Evolutionary conservation across 2,113 vertebrate genomes (phyloP), one percentile per base, ranked within the genome.

Genomic region (Hippopotamus amphibius): DNA sequence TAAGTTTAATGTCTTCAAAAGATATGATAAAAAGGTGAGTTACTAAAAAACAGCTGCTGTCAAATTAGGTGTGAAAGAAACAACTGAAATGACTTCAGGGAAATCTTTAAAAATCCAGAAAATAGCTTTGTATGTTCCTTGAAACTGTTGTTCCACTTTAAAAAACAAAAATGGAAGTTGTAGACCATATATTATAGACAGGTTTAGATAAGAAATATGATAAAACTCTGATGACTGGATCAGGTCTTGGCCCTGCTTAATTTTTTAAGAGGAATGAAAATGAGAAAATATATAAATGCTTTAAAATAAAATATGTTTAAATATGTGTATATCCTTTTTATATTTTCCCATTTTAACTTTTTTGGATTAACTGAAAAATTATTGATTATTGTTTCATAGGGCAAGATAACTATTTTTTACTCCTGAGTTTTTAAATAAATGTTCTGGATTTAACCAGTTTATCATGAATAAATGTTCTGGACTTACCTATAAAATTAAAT

Each of bases 401-500:
- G 72, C 53, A 84, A 88, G 22, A 30, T 24, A 89, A 59, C 26
- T 26, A 86, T 50, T 72, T 43, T n/a, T 26, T 46, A 74, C 4
- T 50, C 33, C 41, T 14, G 19, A 81, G 28, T 74, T 91, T 94
- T 90, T 57, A 85, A 94, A 90, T 80, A 53, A 90, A 95, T 53
- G 16, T 21, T 76, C 57, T 81, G 8, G 22, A 96, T 69, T 94
- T 91, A 48, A 69, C 26, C 43, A 85, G 93, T 61, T 59, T 84
- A 82, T 43, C 61, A 71, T 71, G 84, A 84, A 71, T 81, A 77
- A 88, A 48, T 57, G 28, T 82, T 89, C 43, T 92, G 13, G 30
- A 86, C 69, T 89, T 86, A 90, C 59, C 30, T 53, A 76, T 88
- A 11, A 50, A 93, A 96, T 65, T 85, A 88, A 96, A 46, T 59